A percentile compares a stretch with the other conserved stretches of the same genome.
phyloP scores from a whole-genome alignment of 2,113 vertebrate genomes.

The Columba janthina region DNA sequence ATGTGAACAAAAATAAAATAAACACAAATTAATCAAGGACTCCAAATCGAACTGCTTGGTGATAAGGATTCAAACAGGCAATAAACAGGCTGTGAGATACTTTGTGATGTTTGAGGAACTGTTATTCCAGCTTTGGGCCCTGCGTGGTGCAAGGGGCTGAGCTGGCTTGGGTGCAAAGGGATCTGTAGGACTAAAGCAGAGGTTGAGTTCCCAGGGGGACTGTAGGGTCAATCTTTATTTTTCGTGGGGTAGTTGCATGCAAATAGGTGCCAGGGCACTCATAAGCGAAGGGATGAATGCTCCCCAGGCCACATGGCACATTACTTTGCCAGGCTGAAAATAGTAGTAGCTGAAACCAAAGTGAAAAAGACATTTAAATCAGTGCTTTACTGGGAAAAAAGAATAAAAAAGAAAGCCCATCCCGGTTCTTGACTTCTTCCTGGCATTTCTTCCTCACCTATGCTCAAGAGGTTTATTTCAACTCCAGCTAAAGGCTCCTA shows the following conservation, averaged over 20 bases:
- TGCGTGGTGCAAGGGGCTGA: neutral
- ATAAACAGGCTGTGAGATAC: slow-evolving; percentile 17
- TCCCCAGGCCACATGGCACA: accelerated
- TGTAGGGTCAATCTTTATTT: neutral
- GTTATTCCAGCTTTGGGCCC: neutral
- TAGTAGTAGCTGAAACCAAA: neutral
- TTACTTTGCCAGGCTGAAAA: neutral
- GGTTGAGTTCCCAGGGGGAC: neutral
- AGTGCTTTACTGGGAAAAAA: neutral
- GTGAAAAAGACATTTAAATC: neutral
- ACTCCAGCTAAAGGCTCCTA: neutral
- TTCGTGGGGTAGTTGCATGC: neutral
- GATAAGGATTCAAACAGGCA: slow-evolving; percentile 29
- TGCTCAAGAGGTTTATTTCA: neutral
- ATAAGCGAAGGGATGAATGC: neutral
- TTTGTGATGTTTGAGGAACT: neutral
- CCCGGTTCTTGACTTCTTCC: neutral
- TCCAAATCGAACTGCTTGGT: neutral
- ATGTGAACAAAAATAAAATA: slow-evolving; percentile 49
- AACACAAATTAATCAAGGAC: slow-evolving; percentile 56
- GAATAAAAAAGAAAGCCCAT: neutral
- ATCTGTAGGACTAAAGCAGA: neutral
- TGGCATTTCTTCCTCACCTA: neutral
- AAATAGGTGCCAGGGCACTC: neutral
- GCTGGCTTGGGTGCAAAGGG: neutral